These are phyloP conservation scores for Caenorhabditis virilis DNA, from an alignment of 2,888 invertebrate species.

Conservation along the genomic window DNA sequence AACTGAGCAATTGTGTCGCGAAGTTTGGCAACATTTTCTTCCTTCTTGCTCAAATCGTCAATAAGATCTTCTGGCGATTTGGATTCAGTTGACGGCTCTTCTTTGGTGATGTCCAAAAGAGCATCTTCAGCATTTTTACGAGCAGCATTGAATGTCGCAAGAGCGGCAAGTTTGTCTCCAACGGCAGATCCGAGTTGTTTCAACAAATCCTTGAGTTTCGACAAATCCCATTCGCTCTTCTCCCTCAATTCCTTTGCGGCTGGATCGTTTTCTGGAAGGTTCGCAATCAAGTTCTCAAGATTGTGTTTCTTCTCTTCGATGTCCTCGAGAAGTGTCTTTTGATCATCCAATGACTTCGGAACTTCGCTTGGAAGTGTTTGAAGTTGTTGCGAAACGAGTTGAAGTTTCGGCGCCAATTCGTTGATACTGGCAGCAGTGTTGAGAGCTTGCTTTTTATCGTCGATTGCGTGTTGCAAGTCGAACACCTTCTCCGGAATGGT, in stretches of 20 bases:
- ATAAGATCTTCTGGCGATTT: slow-evolving; percentile 37
- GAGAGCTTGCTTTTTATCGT: slow-evolving; percentile 35
- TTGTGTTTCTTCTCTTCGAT: slow-evolving; percentile 38
- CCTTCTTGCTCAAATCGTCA: slow-evolving; percentile 33
- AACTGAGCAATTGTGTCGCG: slow-evolving; percentile 23
- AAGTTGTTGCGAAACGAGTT: slow-evolving; percentile 36
- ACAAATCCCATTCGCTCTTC: slow-evolving; percentile 49
- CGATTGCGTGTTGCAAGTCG: slow-evolving; percentile 23
- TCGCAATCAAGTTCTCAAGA: slow-evolving; percentile 39
- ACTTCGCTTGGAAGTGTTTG: slow-evolving; percentile 36
- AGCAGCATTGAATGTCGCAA: slow-evolving; percentile 49
- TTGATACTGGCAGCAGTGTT: slow-evolving; percentile 35
- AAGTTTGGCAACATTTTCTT: slow-evolving; percentile 26
- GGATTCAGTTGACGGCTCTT: slow-evolving; percentile 12
- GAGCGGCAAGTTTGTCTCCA: slow-evolving; percentile 52
- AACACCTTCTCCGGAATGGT: slow-evolving; percentile 31
- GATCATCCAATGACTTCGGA: slow-evolving; percentile 38
- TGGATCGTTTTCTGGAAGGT: slow-evolving; percentile 34
- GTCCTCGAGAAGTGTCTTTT: slow-evolving; percentile 44
- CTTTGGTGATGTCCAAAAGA: slow-evolving; percentile 31
- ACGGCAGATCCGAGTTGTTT: slow-evolving; percentile 43
- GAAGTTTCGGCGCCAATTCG: slow-evolving; percentile 39
- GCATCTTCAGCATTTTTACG: slow-evolving; percentile 49
- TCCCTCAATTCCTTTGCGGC: slow-evolving; percentile 44
- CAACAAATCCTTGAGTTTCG: slow-evolving; percentile 45